phyloP scores from a whole-genome alignment of 2,888 invertebrate species.

The Cantharis flavilabris region DNA sequence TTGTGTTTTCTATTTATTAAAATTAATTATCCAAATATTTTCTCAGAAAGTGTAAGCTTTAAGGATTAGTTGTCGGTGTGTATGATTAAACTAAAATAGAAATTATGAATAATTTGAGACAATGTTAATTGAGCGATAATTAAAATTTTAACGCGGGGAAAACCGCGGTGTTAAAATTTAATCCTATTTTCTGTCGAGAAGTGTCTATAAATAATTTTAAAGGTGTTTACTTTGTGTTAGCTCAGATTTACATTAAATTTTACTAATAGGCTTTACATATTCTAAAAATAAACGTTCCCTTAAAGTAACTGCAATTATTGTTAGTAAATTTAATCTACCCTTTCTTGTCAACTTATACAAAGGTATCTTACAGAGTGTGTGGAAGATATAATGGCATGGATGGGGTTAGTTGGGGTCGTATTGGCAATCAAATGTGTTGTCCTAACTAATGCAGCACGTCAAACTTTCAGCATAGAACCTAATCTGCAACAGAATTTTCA shows the following conservation, averaged over 20 bases:
- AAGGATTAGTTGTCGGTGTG: not conserved
- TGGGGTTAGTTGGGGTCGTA: conserved; percentile 34
- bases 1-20: not conserved
- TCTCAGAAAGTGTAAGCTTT: not conserved
- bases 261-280: not conserved
- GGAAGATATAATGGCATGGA: conserved; percentile 40
- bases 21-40: not conserved
- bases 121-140: not conserved
- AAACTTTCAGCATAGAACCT: conserved; percentile 23
- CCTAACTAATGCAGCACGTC: conserved; percentile 22
- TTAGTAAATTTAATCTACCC: conserved; percentile 17
- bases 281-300: not conserved
- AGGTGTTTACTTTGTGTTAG: not conserved
- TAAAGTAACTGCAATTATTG: conserved; percentile 10
- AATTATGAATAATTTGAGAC: not conserved
- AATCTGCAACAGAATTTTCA: conserved; percentile 24
- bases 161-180: not conserved
- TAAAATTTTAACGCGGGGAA: not conserved
- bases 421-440: conserved; percentile 37
- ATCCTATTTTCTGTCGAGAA: not conserved
- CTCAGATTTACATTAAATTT: not conserved
- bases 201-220: not conserved
- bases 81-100: not conserved
- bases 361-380: conserved; percentile 20
- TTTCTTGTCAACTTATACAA: conserved; percentile 9